Evolutionary conservation across 1,140 invertebrate species (phyloP).

Genomic region (Aphaenogaster floridana): DNA sequence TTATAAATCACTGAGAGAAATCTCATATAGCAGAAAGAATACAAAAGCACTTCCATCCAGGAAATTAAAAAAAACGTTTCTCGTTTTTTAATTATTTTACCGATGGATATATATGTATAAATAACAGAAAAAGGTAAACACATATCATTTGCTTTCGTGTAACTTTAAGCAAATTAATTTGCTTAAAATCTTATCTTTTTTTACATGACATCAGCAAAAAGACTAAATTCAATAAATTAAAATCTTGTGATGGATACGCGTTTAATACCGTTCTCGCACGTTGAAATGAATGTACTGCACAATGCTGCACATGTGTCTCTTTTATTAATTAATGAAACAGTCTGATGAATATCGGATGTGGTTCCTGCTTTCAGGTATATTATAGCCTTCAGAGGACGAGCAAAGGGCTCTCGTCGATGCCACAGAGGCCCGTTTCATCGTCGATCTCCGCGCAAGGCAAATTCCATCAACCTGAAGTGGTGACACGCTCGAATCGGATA

Average conservation of each 20-base stretch:
- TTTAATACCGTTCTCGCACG: not conserved
- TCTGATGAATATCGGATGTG: not conserved
- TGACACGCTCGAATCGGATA: slow-evolving; percentile 93
- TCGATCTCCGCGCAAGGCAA: slow-evolving; percentile 84
- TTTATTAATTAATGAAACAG: not conserved
- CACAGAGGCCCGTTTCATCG: slow-evolving; percentile 82
- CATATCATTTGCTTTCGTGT: not conserved
- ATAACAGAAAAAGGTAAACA: not conserved
- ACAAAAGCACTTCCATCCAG: not conserved
- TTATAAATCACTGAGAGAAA: not conserved
- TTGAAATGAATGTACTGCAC: not conserved
- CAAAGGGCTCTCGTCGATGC: slow-evolving; percentile 87
- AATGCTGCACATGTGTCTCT: too few relatives aligned
- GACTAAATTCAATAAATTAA: not conserved
- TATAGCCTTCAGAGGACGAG: slow-evolving; percentile 90
- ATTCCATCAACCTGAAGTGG: slow-evolving; percentile 91
- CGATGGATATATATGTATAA: not conserved
- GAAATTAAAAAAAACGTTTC: not conserved
- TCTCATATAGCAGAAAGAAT: not conserved
- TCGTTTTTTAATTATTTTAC: not conserved
- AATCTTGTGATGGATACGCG: not conserved
- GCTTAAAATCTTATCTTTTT: not conserved
- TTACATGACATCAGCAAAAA: not conserved
- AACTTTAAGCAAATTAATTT: not conserved
- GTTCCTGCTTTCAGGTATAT: slow-evolving; percentile 87